These are phyloP conservation scores for Aphodius granarius DNA, from an alignment of 2,888 invertebrate genomes.

Conservation along the genomic window DNA sequence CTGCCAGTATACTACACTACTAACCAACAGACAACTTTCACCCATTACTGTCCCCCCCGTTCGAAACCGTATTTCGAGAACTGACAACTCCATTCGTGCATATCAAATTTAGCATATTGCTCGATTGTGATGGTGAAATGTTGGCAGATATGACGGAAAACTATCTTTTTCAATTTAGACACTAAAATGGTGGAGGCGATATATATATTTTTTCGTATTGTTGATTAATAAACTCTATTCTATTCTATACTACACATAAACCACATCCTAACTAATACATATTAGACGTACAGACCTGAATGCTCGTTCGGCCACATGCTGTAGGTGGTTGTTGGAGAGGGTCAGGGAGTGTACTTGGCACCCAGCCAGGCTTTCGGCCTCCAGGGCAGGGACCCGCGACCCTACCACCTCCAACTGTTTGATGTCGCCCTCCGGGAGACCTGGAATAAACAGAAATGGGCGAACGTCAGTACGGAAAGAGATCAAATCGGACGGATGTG, in stretches of 20 bases:
- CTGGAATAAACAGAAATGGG: constrained; percentile 57
- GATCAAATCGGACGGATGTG: not conserved
- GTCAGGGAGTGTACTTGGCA: constrained; percentile 78
- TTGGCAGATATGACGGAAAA: no score
- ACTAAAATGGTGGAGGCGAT: not conserved
- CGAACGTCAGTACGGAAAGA: constrained; percentile 1
- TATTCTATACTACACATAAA: not conserved
- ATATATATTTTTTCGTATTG: not conserved
- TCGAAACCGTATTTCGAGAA: no score
- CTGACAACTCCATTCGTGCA: no score
- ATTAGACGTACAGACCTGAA: constrained; percentile 66
- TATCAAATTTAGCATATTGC: no score
- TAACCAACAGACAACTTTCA: not conserved
- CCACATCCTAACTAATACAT: constrained; percentile 1
- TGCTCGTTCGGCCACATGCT: constrained; percentile 76
- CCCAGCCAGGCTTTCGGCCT: constrained; percentile 78
- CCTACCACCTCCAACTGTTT: constrained; percentile 83
- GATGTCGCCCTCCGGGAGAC: constrained; percentile 76
- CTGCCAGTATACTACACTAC: not conserved
- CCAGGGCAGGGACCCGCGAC: constrained; percentile 77
- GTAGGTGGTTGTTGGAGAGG: constrained; percentile 80
- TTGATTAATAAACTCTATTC: not conserved
- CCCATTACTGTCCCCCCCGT: not conserved
- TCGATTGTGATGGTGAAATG: not conserved
- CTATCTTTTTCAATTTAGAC: not conserved